phyloP scores from a whole-genome alignment of 2,113 vertebrate species.

The Dissostichus mawsoni region DNA sequence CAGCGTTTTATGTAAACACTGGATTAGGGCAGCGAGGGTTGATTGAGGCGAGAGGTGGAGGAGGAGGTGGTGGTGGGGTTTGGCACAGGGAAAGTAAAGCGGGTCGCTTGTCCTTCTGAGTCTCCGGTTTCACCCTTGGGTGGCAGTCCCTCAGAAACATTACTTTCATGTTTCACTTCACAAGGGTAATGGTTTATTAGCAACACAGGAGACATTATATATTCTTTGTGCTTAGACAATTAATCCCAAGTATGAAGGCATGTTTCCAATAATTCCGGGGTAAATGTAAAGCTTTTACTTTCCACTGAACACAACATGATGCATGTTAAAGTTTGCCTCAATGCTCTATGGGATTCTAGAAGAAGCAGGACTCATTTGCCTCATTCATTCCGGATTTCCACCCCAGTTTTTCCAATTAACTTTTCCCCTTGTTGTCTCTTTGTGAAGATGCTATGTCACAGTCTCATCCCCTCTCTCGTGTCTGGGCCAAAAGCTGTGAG shows the following conservation, averaged over 20 bases:
- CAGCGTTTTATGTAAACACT: conserved; percentile 80
- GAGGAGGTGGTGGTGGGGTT: conserved; percentile 56
- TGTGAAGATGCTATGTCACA: conserved; percentile 12
- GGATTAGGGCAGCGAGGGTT: conserved; percentile 74
- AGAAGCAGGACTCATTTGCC: too few relatives aligned
- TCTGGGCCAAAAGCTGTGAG: conserved; percentile 9
- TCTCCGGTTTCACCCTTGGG: conserved; percentile 67
- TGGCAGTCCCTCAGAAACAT: conserved; percentile 51
- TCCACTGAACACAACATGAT: background rate
- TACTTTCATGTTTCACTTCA: conserved; percentile 29
- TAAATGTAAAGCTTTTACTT: conserved; percentile 7
- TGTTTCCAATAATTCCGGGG: background rate
- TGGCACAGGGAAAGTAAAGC: conserved; percentile 29
- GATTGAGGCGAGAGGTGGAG: conserved; percentile 69
- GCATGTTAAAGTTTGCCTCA: too few relatives aligned
- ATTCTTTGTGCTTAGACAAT: background rate
- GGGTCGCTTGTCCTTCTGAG: conserved; percentile 26
- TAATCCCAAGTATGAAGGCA: background rate
- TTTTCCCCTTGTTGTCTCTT: background rate
- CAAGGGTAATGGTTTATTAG: conserved; percentile 40
- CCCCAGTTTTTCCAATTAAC: background rate
- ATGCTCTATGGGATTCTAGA: background rate
- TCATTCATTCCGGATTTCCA: background rate
- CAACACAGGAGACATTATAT: conserved; percentile 1
- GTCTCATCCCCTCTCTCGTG: conserved; percentile 32